Evolutionary conservation across 2,797 vertebrate genomes (phyloP).

Genomic region (Dicrostonyx torquatus): DNA sequence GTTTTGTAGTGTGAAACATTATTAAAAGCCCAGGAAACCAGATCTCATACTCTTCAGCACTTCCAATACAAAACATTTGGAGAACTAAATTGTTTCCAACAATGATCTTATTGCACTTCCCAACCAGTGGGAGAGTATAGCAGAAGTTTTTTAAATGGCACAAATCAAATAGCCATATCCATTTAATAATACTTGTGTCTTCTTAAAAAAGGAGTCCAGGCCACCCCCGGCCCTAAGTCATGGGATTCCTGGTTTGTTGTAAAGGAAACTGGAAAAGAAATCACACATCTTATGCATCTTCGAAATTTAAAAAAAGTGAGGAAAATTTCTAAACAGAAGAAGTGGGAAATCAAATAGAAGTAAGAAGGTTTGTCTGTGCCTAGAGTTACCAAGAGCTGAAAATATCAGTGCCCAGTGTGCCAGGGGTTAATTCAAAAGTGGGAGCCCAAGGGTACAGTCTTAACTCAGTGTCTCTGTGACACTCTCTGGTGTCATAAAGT

Average conservation of each 20-base stretch:
- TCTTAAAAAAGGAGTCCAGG: neutral
- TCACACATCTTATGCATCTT: neutral
- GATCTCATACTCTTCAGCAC: neutral
- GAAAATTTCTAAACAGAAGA: neutral
- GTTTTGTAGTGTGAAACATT: neutral
- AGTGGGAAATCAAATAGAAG: neutral
- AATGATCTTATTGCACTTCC: neutral
- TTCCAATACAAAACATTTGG: neutral
- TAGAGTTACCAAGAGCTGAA: neutral
- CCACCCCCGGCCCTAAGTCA: neutral
- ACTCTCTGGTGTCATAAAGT: neutral
- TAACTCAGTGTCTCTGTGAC: rapidly evolving
- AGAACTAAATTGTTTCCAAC: neutral
- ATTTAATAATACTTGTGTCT: neutral
- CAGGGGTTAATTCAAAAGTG: neutral
- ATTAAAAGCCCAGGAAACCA: neutral
- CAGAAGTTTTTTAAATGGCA: neutral
- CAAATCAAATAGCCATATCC: neutral
- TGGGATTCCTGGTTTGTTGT: neutral
- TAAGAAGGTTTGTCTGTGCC: neutral
- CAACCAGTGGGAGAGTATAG: neutral
- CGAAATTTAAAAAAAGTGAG: neutral
- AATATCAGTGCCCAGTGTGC: neutral
- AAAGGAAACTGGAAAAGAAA: neutral
- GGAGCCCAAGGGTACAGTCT: neutral